Evolutionary conservation across 2,888 invertebrate genomes (phyloP).

Genomic region (Lingula anatina): DNA sequence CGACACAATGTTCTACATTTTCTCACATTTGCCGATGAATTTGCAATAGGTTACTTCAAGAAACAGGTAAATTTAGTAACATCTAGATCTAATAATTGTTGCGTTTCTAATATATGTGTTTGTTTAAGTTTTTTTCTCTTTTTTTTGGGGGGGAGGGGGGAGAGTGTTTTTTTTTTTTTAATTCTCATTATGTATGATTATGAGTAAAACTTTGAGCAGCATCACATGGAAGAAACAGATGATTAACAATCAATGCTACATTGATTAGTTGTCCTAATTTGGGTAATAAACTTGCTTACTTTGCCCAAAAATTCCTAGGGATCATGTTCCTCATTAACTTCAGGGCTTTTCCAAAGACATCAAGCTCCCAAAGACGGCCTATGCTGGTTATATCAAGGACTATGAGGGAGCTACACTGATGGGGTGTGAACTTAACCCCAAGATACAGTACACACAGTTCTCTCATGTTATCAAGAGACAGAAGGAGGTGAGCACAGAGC

Average conservation of each 20-base stretch:
- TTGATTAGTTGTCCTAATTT: too few species aligned
- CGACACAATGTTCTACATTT: constrained; percentile 85
- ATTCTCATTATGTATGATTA: too few species aligned
- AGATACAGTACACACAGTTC: constrained; percentile 82
- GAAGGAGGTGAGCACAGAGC: constrained; percentile 74
- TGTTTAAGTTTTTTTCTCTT: too few species aligned
- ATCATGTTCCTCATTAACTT: constrained; percentile 8
- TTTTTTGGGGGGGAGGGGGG: too few species aligned
- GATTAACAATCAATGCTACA: too few species aligned
- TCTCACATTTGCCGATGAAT: constrained; percentile 94
- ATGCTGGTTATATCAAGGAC: constrained; percentile 93
- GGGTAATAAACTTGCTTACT: too few species aligned
- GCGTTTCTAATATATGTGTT: too few species aligned
- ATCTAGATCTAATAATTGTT: too few species aligned
- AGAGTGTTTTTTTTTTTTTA: too few species aligned
- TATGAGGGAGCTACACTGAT: constrained; percentile 97
- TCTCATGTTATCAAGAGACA: constrained; percentile 82
- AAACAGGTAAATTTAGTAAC: constrained; percentile 50
- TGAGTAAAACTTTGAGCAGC: too few species aligned
- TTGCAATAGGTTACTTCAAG: constrained; percentile 77
- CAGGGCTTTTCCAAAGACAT: constrained; percentile 98
- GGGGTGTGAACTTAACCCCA: constrained; percentile 91
- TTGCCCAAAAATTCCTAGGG: too few species aligned
- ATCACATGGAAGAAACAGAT: too few species aligned
- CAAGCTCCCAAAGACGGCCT: constrained; percentile 65